Percentiles rank a stretch among this genome's conserved stretches.
Conservation (phyloP, 2,888 invertebrate genomes). For the Cantharis rustica region DNA sequence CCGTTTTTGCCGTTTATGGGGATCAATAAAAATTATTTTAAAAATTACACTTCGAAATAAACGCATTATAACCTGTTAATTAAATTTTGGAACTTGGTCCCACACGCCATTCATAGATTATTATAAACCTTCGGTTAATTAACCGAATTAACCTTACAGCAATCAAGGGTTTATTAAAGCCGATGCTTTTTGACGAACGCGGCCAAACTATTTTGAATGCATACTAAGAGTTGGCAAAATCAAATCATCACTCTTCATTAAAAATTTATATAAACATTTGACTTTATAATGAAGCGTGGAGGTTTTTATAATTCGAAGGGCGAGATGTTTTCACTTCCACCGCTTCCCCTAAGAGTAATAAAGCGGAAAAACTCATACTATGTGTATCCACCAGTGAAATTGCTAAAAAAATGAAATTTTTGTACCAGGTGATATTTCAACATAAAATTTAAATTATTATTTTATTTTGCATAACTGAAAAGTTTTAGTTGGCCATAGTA, state of each 20-base stretch:
- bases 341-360: slow-evolving; percentile 27
- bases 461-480: background rate
- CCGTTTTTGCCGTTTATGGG: no score
- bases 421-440: background rate
- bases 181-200: background rate
- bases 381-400: background rate
- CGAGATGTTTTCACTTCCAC: slow-evolving; percentile 38
- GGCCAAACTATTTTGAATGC: slow-evolving; percentile 32
- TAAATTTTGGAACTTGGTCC: background rate
- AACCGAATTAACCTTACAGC: background rate
- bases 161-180: background rate
- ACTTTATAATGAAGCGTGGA: slow-evolving; percentile 54
- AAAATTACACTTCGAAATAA: background rate
- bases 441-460: background rate
- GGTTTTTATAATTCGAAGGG: slow-evolving; percentile 45
- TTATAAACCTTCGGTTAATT: background rate
- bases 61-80: background rate
- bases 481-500: background rate
- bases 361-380: slow-evolving; percentile 19
- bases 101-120: background rate
- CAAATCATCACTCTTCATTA: slow-evolving; percentile 58
- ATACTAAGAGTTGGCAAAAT: slow-evolving; percentile 44
- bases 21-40: background rate
- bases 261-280: slow-evolving; percentile 56
- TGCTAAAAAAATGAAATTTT: background rate